Base-by-base conservation (phyloP, 2,888 invertebrate genomes). In the Busseola fusca region DNA sequence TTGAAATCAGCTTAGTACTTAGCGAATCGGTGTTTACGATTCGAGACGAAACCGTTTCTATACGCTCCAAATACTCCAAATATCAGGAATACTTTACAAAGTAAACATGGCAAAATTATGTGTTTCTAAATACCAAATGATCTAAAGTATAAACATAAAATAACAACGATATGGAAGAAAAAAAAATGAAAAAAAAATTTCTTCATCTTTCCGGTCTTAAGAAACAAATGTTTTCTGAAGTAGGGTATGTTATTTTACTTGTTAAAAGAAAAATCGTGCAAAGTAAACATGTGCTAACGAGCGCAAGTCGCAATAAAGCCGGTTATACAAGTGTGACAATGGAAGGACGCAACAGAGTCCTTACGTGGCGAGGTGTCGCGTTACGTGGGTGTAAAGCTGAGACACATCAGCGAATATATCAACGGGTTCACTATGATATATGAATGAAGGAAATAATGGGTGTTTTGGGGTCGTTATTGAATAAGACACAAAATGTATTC, bases 311-410 rank as follows among this genome's bases (percentile, higher is more conserved):
- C 70, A 86, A 79, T 83, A 86, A 82, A 88, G 86, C 89, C 89
- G 88, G 89, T 90, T 87, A 72, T 74, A 88, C 87, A 83, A 86
- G 83, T 84, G 80, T 76, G 69, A 89, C 89, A 89, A 89, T 88
- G 80, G 83, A 85, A 80, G 74, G 69, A 82, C 74, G 80, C 80
- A 82, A 80, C 76, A 72, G 72, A 84, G 81, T 74, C 79, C 82
- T 84, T 84, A 86, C 82, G 77, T 76, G 76, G 69, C 52, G 60
- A 59, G 73, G 85, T 87, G 73, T 89, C 82, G 64, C 48, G 74
- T 89, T 89, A 84, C 79, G 63, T 64, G 58, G 60, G 69, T 40
- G 70, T 80, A 83, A 73, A 45, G 74, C 60, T 34, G 62, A 69
- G 74, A 72, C 71, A 83, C 73, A 80, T 58, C 21, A 56, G 50